Evolutionary conservation across 1,140 invertebrate species (phyloP).

Genomic region (Pseudomyrmex sp.): DNA sequence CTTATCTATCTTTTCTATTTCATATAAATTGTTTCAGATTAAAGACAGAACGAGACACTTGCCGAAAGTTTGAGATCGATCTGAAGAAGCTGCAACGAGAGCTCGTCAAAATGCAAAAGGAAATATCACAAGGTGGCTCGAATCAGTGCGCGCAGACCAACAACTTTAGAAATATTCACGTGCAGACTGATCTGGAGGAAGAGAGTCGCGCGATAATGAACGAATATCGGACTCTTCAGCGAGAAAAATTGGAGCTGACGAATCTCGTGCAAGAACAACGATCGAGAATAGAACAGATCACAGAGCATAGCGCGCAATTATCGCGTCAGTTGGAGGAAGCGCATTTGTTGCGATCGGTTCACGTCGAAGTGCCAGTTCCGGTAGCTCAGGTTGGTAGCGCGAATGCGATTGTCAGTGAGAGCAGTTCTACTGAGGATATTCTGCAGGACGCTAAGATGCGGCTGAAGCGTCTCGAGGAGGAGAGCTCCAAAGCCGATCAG

Average conservation of each 20-base stretch:
- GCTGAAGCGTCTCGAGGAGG: slow-evolving; percentile 80
- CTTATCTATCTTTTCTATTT: background rate
- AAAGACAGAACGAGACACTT: slow-evolving; percentile 76
- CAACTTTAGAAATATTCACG: slow-evolving; percentile 67
- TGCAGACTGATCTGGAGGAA: slow-evolving; percentile 78
- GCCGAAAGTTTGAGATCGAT: slow-evolving; percentile 78
- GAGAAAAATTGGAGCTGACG: slow-evolving; percentile 79
- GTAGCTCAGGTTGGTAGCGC: slow-evolving; percentile 64
- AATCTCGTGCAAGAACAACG: slow-evolving; percentile 80
- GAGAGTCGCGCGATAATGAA: slow-evolving; percentile 57
- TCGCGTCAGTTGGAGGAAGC: slow-evolving; percentile 80
- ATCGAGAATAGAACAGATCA: slow-evolving; percentile 81
- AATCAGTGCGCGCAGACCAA: background rate
- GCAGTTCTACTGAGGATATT: slow-evolving; percentile 83
- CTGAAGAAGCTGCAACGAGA: slow-evolving; percentile 80
- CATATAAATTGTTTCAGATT: slow-evolving; percentile 74
- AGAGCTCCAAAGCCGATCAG: slow-evolving; percentile 81
- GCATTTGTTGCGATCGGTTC: slow-evolving; percentile 64
- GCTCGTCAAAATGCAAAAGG: slow-evolving; percentile 69
- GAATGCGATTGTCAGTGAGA: slow-evolving; percentile 80
- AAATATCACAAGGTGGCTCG: background rate
- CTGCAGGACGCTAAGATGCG: slow-evolving; percentile 82
- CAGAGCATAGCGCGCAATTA: slow-evolving; percentile 75
- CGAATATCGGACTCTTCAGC: slow-evolving; percentile 67
- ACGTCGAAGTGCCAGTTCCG: slow-evolving; percentile 58